Percentiles rank a stretch among this genome's conserved stretches.
Evolutionary conservation across 2,888 invertebrate genomes (phyloP).

Genomic region (Eurytoma adleriae): DNA sequence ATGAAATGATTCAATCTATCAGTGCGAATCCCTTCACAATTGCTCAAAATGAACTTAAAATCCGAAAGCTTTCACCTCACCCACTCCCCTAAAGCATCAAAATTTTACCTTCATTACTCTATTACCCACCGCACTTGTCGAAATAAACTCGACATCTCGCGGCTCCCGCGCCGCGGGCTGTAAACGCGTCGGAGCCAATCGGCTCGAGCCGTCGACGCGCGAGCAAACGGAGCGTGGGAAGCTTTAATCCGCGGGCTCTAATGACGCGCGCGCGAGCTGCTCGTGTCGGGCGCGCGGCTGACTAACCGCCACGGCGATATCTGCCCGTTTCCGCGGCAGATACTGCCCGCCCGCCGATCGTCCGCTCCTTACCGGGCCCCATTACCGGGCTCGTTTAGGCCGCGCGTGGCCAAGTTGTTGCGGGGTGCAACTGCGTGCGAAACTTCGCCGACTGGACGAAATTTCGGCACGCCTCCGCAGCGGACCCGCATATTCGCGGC

Average conservation of each 20-base stretch:
- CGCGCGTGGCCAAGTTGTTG: not conserved
- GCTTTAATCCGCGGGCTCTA: conserved; percentile 46
- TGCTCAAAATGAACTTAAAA: too few species aligned
- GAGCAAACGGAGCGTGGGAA: not conserved
- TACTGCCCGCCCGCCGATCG: conserved; percentile 25
- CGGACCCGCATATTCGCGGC: too few species aligned
- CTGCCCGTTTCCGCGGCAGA: conserved; percentile 34
- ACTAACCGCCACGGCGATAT: conserved; percentile 27
- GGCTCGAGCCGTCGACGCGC: not conserved
- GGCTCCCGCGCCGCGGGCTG: too few species aligned
- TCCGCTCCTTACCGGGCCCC: conserved; percentile 31
- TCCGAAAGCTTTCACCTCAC: too few species aligned
- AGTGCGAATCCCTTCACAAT: too few species aligned
- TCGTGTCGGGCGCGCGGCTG: conserved; percentile 24
- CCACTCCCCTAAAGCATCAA: too few species aligned
- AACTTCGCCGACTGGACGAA: too few species aligned
- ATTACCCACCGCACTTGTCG: not conserved
- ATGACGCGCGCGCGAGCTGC: conserved; percentile 25
- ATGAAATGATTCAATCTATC: too few species aligned
- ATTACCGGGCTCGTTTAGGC: conserved; percentile 24
- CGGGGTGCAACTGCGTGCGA: too few species aligned
- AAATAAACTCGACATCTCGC: too few species aligned
- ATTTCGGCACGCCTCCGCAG: too few species aligned
- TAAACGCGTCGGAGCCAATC: not conserved
- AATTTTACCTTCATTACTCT: too few species aligned